A percentile compares a stretch with the other conserved stretches of the same genome.
Conservation (phyloP, 2,888 invertebrate genomes). For the Pycnomerus fuliginosus region DNA sequence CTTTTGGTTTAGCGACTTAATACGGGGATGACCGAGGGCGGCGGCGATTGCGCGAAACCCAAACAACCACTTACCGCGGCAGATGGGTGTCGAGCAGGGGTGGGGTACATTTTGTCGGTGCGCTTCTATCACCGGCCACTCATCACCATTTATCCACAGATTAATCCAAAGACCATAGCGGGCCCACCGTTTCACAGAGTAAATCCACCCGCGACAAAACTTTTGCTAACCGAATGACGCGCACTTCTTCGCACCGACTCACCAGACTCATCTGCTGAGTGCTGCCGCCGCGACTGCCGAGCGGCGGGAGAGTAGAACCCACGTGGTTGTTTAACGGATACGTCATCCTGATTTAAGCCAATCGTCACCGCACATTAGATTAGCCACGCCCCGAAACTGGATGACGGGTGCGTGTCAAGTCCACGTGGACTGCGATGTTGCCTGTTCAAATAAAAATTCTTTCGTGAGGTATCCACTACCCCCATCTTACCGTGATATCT, state of each 20-base stretch:
- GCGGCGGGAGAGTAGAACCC: conserved; percentile 41
- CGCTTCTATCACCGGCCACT: conserved; percentile 36
- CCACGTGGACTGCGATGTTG: conserved; percentile 46
- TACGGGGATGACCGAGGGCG: conserved; percentile 19
- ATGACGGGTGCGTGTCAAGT: conserved; percentile 42
- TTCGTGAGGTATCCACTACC: too few relatives aligned
- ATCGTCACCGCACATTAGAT: conserved; percentile 20
- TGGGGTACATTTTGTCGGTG: conserved; percentile 63
- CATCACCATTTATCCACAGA: conserved; percentile 22
- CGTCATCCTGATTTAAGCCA: conserved; percentile 39
- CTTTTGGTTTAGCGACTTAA: conserved; percentile 25
- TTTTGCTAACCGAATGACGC: too few relatives aligned
- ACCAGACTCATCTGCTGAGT: conserved; percentile 43
- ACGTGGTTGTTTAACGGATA: conserved; percentile 47
- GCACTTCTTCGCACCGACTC: conserved; percentile 33
- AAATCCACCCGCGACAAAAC: too few relatives aligned
- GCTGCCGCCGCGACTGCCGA: conserved; percentile 39
- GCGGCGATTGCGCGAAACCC: conserved; percentile 19
- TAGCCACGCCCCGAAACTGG: conserved; percentile 32
- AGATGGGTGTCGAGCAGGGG: conserved; percentile 75
- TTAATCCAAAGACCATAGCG: too few relatives aligned
- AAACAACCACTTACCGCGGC: conserved; percentile 65
- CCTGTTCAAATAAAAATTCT: conserved; percentile 29
- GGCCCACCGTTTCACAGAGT: conserved; percentile 21
- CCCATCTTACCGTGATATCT: too few relatives aligned